Conservation (phyloP, 2,888 invertebrate species). For the Hemaris fuciformis region DNA sequence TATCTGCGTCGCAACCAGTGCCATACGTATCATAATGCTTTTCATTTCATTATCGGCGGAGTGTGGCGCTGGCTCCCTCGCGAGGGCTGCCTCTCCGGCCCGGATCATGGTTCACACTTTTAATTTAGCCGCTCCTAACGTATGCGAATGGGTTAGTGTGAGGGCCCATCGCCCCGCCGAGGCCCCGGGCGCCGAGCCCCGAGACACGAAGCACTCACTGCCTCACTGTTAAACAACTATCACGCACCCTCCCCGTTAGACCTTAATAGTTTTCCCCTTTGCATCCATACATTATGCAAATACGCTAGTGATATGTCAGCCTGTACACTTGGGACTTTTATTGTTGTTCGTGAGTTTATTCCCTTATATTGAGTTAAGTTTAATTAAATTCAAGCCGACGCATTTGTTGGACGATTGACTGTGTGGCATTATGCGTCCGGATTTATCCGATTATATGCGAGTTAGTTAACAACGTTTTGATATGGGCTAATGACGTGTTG, state of each 20-base stretch:
- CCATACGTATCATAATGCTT: constrained; percentile 76
- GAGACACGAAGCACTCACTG: constrained; percentile 50
- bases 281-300: constrained; percentile 79
- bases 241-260: constrained; percentile 47
- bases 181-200: constrained; percentile 35
- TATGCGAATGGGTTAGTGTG: constrained; percentile 71
- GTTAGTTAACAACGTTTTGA: constrained; percentile 21
- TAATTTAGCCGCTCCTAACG: constrained; percentile 80
- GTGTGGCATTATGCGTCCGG: constrained; percentile 67
- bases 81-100: constrained; percentile 36
- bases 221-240: constrained; percentile 76
- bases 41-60: constrained; percentile 70
- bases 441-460: constrained; percentile 67
- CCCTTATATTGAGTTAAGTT: constrained; percentile 79
- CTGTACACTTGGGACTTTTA: constrained; percentile 78
- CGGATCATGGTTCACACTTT: constrained; percentile 77
- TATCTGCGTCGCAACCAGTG: constrained; percentile 65
- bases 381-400: constrained; percentile 78
- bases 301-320: constrained; percentile 79
- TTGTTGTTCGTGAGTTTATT: constrained; percentile 77
- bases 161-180: constrained; percentile 43
- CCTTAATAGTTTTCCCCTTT: constrained; percentile 79
- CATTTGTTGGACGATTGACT: constrained; percentile 77
- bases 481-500: constrained; percentile 2
- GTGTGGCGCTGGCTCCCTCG: constrained; percentile 47